A percentile compares a stretch with the other conserved stretches of the same genome.
These are phyloP conservation scores for Ceratosolen fusciceps DNA, from an alignment of 1,140 invertebrate genomes.

Conservation along the genomic window DNA sequence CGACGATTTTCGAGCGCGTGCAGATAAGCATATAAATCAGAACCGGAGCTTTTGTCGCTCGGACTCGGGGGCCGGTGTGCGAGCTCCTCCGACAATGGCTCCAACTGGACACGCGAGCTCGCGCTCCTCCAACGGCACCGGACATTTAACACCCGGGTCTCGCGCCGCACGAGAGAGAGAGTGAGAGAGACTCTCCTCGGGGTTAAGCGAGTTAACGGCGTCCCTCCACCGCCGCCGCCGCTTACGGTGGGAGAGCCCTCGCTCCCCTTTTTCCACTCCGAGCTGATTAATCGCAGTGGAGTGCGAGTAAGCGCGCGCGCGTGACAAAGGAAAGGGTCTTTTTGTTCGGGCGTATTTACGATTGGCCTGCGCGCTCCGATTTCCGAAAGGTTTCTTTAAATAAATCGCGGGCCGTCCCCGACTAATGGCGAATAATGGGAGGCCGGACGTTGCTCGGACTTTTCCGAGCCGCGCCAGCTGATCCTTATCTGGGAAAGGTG, in stretches of 20 bases:
- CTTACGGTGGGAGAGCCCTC: conserved; percentile 15
- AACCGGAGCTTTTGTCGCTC: conserved; percentile 5
- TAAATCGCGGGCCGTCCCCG: conserved; percentile 3
- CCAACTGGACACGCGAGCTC: not conserved
- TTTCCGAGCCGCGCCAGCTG: not conserved
- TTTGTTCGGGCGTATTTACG: conserved; percentile 45
- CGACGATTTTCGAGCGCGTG: not conserved
- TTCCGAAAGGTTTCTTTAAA: conserved; percentile 40
- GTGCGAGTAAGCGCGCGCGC: not conserved
- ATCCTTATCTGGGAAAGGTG: not conserved
- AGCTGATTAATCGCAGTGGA: conserved; percentile 43
- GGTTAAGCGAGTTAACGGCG: no score
- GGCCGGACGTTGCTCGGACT: not conserved
- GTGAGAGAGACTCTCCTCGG: conserved; percentile 21
- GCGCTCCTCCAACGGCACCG: conserved; percentile 19
- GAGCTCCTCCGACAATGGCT: not conserved
- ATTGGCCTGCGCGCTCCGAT: conserved; percentile 35
- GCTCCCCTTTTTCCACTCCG: conserved; percentile 26
- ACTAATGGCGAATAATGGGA: conserved; percentile 15
- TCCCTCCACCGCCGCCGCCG: not conserved
- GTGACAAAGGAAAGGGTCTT: conserved; percentile 33
- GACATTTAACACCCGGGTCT: conserved; percentile 21
- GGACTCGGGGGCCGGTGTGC: not conserved
- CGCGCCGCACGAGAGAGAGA: no score
- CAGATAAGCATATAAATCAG: conserved; percentile 30